Evolutionary conservation across 2,113 vertebrate species (phyloP).

Genomic region (Sander lucioperca): DNA sequence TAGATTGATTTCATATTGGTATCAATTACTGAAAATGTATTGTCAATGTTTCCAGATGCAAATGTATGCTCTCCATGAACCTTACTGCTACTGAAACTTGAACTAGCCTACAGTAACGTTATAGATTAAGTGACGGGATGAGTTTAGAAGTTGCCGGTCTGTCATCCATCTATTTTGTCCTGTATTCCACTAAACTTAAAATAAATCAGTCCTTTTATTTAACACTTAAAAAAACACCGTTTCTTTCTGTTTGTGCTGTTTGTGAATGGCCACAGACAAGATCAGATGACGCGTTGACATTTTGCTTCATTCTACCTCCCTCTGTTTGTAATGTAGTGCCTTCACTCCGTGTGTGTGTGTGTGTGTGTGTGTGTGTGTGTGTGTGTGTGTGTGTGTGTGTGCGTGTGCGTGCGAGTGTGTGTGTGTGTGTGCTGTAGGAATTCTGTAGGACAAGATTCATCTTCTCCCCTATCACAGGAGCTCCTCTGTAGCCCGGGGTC

Average conservation of each 20-base stretch:
- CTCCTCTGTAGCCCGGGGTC: constrained; percentile 56
- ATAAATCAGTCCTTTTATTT: background rate
- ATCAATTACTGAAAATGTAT: background rate
- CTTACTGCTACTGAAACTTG: too few relatives aligned
- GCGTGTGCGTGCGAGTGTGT: background rate
- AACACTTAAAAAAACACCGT: background rate
- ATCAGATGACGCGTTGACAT: constrained; percentile 34
- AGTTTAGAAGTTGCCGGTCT: background rate
- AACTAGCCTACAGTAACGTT: too few relatives aligned
- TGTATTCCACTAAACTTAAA: background rate
- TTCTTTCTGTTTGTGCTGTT: background rate
- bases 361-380: background rate
- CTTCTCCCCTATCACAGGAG: constrained; percentile 50
- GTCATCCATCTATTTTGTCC: background rate
- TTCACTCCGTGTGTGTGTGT: background rate
- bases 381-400: background rate
- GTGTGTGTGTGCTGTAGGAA: constrained; percentile 27
- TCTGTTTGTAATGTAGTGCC: background rate
- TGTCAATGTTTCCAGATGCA: background rate
- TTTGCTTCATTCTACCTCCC: constrained; percentile 16
- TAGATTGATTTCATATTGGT: background rate
- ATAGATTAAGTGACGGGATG: background rate
- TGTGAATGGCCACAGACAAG: background rate
- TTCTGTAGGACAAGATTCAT: constrained; percentile 59
- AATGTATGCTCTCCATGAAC: background rate